Percentiles rank a stretch among this genome's conserved stretches.
Conservation (phyloP, 2,797 vertebrate genomes). For the Onychomys torridus region DNA sequence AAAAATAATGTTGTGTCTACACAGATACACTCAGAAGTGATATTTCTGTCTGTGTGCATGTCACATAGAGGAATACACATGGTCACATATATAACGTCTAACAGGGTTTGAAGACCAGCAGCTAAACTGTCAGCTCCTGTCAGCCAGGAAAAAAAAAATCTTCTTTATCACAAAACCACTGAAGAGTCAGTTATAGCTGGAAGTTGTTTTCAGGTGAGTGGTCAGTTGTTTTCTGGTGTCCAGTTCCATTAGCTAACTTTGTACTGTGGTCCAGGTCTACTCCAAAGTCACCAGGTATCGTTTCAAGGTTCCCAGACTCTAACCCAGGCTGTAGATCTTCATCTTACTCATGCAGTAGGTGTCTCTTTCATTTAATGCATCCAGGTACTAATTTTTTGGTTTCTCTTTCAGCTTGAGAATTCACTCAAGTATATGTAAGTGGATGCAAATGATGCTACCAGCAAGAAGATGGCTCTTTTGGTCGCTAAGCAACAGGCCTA, state of each 20-base stretch:
- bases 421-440: constrained; percentile 67
- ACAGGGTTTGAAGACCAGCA: constrained; percentile 30
- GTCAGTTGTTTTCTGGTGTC: constrained; percentile 44
- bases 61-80: neutral
- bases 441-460: constrained; percentile 43
- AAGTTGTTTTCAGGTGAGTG: constrained; percentile 54
- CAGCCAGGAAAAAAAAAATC: constrained; percentile 52
- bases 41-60: neutral
- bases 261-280: constrained; percentile 2
- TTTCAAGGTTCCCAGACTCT: constrained; percentile 5
- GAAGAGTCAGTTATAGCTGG: constrained; percentile 42
- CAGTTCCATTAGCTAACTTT: constrained; percentile 33
- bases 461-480: constrained; percentile 62
- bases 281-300: neutral
- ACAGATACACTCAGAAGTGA: neutral
- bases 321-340: neutral
- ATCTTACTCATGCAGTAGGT: neutral
- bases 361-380: constrained; percentile 56
- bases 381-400: constrained; percentile 56
- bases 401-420: constrained; percentile 57
- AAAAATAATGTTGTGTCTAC: neutral
- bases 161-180: constrained; percentile 46
- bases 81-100: neutral
- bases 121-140: constrained; percentile 37
- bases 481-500: constrained; percentile 72